phyloP scores from a whole-genome alignment of 2,888 invertebrate species.

The Acrobasis suavella region DNA sequence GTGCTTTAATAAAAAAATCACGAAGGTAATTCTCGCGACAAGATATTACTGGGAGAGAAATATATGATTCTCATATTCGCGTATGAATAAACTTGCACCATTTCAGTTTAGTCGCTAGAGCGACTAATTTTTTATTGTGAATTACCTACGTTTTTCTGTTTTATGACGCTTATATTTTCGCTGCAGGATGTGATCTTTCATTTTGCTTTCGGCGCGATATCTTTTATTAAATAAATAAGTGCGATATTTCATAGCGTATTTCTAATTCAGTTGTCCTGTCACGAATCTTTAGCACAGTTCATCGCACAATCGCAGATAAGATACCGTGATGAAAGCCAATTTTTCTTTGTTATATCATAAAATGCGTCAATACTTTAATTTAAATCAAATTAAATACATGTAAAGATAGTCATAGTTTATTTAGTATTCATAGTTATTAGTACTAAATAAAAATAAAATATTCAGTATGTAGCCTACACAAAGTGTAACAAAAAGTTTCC shows the following conservation, averaged over 20 bases:
- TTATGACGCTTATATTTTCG: not conserved
- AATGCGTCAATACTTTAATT: too few species aligned
- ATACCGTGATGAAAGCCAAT: too few species aligned
- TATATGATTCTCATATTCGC: conserved; percentile 65
- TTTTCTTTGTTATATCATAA: too few species aligned
- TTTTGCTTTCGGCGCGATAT: conserved; percentile 3
- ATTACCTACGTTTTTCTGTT: conserved; percentile 26
- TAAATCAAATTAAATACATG: too few species aligned
- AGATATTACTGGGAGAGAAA: conserved; percentile 73
- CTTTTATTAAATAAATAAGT: not conserved
- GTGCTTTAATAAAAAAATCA: conserved; percentile 77
- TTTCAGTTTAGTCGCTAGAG: conserved; percentile 58
- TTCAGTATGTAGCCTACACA: too few species aligned
- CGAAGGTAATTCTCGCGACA: conserved; percentile 77
- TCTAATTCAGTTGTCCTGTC: too few species aligned
- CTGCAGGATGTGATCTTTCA: conserved; percentile 2
- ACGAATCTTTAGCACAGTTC: too few species aligned
- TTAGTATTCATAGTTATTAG: too few species aligned
- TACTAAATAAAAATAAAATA: too few species aligned
- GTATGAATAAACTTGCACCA: conserved; percentile 63
- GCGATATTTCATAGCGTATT: not conserved
- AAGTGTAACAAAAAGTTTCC: too few species aligned
- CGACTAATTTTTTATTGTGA: conserved; percentile 34
- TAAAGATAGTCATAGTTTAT: too few species aligned
- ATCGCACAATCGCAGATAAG: too few species aligned